Conservation (phyloP, 2,113 vertebrate species). For the Clarias gariepinus region DNA sequence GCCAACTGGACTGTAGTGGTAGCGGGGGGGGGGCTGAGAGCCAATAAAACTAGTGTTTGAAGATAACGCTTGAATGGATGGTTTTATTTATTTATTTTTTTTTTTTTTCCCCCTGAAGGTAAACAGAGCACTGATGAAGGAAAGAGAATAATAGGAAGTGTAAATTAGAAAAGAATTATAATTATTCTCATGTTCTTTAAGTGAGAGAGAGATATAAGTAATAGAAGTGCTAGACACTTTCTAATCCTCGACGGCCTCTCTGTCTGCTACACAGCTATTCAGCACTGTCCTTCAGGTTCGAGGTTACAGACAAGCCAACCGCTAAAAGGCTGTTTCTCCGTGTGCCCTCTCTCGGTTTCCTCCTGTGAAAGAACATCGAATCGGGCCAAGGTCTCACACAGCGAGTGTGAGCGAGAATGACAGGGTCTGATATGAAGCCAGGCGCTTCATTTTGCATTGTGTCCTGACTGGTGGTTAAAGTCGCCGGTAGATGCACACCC, state of each 20-base stretch:
- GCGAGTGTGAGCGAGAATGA: constrained; percentile 21
- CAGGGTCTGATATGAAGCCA: constrained; percentile 22
- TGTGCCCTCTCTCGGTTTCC: constrained; percentile 24
- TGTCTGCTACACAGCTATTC: constrained; percentile 46
- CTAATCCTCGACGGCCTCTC: constrained; percentile 44
- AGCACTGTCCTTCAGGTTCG: constrained; percentile 54
- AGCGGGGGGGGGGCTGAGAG: constrained; percentile 2
- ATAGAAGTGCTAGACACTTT: constrained; percentile 14
- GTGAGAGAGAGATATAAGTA: constrained; percentile 2
- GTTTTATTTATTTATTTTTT: neutral
- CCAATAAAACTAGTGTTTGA: constrained; percentile 48
- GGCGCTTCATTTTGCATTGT: constrained; percentile 17
- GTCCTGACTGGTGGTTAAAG: constrained; percentile 5
- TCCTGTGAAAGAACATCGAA: constrained; percentile 31
- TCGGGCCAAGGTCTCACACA: constrained; percentile 33
- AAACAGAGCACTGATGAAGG: constrained; percentile 27
- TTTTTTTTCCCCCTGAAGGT: neutral
- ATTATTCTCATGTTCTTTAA: neutral
- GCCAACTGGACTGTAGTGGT: constrained; percentile 38
- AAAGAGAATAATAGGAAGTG: neutral
- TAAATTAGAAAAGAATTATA: neutral
- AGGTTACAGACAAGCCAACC: constrained; percentile 54
- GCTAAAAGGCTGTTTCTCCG: constrained; percentile 49
- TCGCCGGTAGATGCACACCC: neutral
- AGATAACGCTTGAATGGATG: constrained; percentile 47